Evolutionary conservation across 2,888 invertebrate genomes (phyloP).

Genomic region (Steinernema scapterisci): DNA sequence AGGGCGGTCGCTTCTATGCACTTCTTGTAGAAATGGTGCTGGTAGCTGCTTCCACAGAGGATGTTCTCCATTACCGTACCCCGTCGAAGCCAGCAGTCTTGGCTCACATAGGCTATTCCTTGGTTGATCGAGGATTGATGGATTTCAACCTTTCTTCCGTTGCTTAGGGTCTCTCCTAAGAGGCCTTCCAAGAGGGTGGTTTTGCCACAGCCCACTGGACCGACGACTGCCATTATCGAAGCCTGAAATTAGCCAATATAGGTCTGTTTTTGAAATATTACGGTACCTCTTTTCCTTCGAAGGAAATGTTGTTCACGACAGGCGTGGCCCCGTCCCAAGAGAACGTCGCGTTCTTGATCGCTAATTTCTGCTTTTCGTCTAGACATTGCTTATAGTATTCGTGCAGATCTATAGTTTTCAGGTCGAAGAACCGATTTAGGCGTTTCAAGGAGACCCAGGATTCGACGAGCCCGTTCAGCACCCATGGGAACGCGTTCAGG

Average conservation of each 20-base stretch:
- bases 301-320: slow-evolving; percentile 28
- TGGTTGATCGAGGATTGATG: slow-evolving; percentile 39
- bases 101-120: slow-evolving; percentile 82
- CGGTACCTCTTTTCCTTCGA: slow-evolving; percentile 36
- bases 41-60: slow-evolving; percentile 84
- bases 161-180: slow-evolving; percentile 78
- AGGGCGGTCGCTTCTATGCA: slow-evolving; percentile 85
- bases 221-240: slow-evolving; percentile 79
- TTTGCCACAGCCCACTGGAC: slow-evolving; percentile 89
- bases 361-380: slow-evolving; percentile 41
- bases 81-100: slow-evolving; percentile 89
- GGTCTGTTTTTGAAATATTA: too few relatives aligned
- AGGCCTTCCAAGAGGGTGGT: slow-evolving; percentile 83
- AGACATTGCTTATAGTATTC: slow-evolving; percentile 48
- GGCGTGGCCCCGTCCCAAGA: slow-evolving; percentile 39
- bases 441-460: slow-evolving; percentile 81
- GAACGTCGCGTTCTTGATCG: slow-evolving; percentile 38
- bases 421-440: slow-evolving; percentile 54
- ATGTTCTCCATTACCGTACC: slow-evolving; percentile 84
- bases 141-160: slow-evolving; percentile 41
- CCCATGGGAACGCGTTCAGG: slow-evolving; percentile 97
- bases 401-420: slow-evolving; percentile 72
- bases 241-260: not conserved
- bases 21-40: slow-evolving; percentile 78
- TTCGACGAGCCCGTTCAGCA: slow-evolving; percentile 90